Conservation (phyloP, 2,113 vertebrate genomes). For the Limanda limanda region DNA sequence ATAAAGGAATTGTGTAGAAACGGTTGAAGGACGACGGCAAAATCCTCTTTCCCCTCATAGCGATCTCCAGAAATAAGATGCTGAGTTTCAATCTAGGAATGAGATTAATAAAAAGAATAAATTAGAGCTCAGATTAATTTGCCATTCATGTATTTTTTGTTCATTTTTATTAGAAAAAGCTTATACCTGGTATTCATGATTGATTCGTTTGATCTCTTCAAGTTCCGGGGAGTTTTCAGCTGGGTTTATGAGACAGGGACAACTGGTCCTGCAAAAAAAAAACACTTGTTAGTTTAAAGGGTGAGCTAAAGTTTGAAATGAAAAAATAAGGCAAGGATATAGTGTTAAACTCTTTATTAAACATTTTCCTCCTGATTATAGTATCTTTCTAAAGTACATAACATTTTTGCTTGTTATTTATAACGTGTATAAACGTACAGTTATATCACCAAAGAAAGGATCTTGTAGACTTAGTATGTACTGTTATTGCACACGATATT, state of each 20-base stretch:
- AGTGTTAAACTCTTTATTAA: no score
- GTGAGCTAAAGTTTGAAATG: no score
- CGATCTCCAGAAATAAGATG: constrained; percentile 75
- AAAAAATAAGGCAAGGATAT: no score
- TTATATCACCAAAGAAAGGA: no score
- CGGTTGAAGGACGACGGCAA: constrained; percentile 87
- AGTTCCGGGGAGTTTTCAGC: constrained; percentile 81
- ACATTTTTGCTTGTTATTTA: no score
- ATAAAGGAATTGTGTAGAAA: constrained; percentile 85
- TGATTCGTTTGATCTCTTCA: constrained; percentile 84
- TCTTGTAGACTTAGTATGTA: no score
- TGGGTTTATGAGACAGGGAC: constrained; percentile 84
- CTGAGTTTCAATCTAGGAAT: constrained; percentile 62
- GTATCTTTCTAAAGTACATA: no score
- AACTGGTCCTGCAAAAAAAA: constrained; percentile 79
- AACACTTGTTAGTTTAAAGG: not conserved
- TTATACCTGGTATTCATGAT: constrained; percentile 89
- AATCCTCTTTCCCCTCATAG: constrained; percentile 85
- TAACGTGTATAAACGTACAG: no score
- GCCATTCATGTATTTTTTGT: not conserved
- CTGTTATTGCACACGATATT: no score
- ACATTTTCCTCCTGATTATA: no score
- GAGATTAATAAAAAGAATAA: not conserved
- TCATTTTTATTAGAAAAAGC: not conserved
- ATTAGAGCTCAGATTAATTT: not conserved